Evolutionary conservation across 2,888 invertebrate species (phyloP), one percentile per base, ranked within the genome.

Genomic region (Cryptocephalus moraei): DNA sequence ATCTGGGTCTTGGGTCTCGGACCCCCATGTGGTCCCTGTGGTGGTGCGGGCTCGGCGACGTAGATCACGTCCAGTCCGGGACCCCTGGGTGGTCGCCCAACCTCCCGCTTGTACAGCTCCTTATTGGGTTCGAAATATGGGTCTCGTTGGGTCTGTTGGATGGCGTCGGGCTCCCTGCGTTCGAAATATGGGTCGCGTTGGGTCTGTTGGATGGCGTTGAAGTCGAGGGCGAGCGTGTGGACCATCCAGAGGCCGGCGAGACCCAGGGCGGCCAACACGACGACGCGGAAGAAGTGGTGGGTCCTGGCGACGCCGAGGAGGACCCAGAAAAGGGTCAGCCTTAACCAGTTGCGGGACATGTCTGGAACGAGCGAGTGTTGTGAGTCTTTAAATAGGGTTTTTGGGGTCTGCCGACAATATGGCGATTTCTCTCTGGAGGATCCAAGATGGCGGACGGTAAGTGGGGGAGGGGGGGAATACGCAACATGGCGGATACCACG

Each of bases 231-330:
- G 36, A 74, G 58, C 38, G 65, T 65, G 46, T 74, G 73, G 33
- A 73, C 57, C 68, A 74, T 67, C 68, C 71, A 75, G 51, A 75
- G 54, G 9, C 74, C 74, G 10, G 67, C 69, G 44, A 75, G 59
- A 10, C 74, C 74, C 46, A 72, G 56, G 9, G 64, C 65, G 8
- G 71, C 70, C 48, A 74, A 54, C 34, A 74, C 52, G 9, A 71
- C 63, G 34, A 73, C 47, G 51, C 66, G 62, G 34, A 73, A 61
- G 52, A 71, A 66, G 54, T 69, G 68, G 32, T 68, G 59, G 38
- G 69, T 68, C 57, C 68, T 71, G 11, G 63, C 63, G 12, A 66
- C 47, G 13, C 68, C 67, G 38, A 62, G 40, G 10, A 58, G 44
- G 4, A 55, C 39, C 13, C 55, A 46, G 34, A 62, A 48, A 10